Evolutionary conservation across 2,113 vertebrate genomes (phyloP).

Genomic region (Puntigrus tetrazona): DNA sequence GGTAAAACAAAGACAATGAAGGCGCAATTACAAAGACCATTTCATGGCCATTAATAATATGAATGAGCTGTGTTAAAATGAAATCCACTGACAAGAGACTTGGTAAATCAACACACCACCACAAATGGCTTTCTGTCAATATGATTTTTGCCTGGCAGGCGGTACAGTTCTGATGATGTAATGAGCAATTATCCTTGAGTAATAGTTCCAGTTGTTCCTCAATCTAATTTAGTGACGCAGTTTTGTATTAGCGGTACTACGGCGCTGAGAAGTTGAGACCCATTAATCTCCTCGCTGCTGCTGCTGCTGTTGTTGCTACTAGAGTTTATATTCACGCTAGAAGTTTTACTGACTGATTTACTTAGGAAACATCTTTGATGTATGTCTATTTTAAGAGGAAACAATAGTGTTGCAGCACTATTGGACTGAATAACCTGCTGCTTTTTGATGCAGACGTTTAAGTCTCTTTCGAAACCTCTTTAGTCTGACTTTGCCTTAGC

Average conservation of each 20-base stretch:
- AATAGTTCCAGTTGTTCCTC: conserved; percentile 8
- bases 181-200: conserved; percentile 46
- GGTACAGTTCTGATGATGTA: conserved; percentile 44
- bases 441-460: conserved; percentile 6
- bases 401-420: background rate
- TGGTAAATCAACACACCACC: conserved; percentile 39
- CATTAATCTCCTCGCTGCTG: conserved; percentile 23
- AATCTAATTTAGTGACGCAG: background rate
- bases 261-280: background rate
- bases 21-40: conserved; percentile 56
- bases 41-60: conserved; percentile 55
- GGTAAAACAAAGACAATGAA: conserved; percentile 48
- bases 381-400: background rate
- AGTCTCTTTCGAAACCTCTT: background rate
- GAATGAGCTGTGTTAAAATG: conserved; percentile 48
- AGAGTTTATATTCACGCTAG: conserved; percentile 8
- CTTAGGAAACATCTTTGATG: background rate
- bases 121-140: conserved; percentile 44
- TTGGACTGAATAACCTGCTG: background rate
- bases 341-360: conserved; percentile 4
- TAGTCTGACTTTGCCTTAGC: background rate
- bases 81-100: background rate
- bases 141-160: conserved; percentile 22
- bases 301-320: background rate
- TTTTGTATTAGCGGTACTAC: background rate